A percentile compares a stretch with the other conserved stretches of the same genome.
Conservation (phyloP, 2,113 vertebrate species). For the Thomomys bottae region DNA sequence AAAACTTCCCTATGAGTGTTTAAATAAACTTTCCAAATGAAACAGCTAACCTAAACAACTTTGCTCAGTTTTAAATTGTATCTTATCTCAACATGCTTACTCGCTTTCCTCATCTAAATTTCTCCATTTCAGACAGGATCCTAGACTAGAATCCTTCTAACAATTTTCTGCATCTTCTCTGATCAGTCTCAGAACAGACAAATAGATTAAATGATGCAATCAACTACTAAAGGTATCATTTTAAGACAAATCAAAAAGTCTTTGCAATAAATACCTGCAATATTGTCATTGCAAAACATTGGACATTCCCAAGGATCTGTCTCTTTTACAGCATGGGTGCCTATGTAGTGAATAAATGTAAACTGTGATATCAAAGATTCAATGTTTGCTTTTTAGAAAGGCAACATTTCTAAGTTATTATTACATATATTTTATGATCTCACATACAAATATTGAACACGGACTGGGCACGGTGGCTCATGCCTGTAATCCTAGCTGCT, state of each 20-base stretch:
- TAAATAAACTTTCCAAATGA: neutral
- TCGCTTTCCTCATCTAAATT: neutral
- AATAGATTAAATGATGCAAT: neutral
- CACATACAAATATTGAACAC: slow-evolving; percentile 25
- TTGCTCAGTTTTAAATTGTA: neutral
- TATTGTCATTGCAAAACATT: neutral
- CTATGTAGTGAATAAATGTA: neutral
- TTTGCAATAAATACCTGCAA: neutral
- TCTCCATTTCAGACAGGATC: slow-evolving; percentile 2
- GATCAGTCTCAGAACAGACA: neutral
- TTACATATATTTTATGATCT: slow-evolving; percentile 22
- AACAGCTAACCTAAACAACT: neutral
- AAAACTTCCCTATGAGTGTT: neutral
- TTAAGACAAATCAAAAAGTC: neutral
- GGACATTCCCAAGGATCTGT: neutral
- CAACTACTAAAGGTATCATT: neutral
- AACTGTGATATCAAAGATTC: neutral
- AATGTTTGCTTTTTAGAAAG: neutral
- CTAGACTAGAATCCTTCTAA: neutral
- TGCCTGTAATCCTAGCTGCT: too few relatives aligned
- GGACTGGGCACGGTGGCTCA: too few relatives aligned
- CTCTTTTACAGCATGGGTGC: neutral
- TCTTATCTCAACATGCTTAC: neutral
- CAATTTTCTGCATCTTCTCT: neutral
- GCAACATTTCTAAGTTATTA: slow-evolving; percentile 8